These are phyloP conservation scores for Neostethus bicornis DNA, from an alignment of 2,797 vertebrate species.

Conservation along the genomic window DNA sequence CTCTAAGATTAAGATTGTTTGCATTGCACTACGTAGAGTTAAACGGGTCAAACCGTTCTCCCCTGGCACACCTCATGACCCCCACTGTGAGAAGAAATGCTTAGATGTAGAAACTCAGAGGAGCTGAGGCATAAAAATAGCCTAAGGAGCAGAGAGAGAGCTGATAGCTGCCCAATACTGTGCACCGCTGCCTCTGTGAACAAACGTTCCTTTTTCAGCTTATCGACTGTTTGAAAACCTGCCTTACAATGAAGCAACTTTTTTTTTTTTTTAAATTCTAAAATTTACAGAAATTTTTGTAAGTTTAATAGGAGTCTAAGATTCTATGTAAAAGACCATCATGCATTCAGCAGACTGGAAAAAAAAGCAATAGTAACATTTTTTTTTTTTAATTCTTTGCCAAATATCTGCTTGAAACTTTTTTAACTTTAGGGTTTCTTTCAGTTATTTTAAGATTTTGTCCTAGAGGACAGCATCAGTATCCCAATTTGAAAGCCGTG, in stretches of 20 bases:
- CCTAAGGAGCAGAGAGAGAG: slow-evolving; percentile 36
- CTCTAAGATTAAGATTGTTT: slow-evolving; percentile 69
- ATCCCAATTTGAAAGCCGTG: slow-evolving; percentile 25
- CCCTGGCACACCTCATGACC: slow-evolving; percentile 54
- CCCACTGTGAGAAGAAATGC: slow-evolving; percentile 49
- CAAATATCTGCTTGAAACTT: slow-evolving; percentile 66
- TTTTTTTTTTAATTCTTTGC: too few relatives aligned
- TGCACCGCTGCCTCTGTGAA: slow-evolving; percentile 44
- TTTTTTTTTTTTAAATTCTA: too few relatives aligned
- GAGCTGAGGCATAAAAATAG: slow-evolving; percentile 45
- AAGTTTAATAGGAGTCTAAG: too few relatives aligned
- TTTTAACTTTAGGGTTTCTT: slow-evolving; percentile 60
- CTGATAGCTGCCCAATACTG: slow-evolving; percentile 53
- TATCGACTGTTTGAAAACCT: slow-evolving; percentile 56
- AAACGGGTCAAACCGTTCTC: slow-evolving; percentile 75
- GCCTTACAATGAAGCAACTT: too few relatives aligned
- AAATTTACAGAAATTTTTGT: too few relatives aligned
- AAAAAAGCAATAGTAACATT: too few relatives aligned
- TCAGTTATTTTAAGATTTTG: slow-evolving; percentile 62
- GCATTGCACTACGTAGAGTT: slow-evolving; percentile 60
- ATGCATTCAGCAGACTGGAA: slow-evolving; percentile 33
- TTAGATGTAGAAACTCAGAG: slow-evolving; percentile 43
- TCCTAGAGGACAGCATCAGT: slow-evolving; percentile 42
- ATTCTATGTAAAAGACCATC: slow-evolving; percentile 40
- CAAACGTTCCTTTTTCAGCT: slow-evolving; percentile 50